These are phyloP conservation scores for Ginglymostoma cirratum DNA, from an alignment of 2,113 vertebrate genomes.

Conservation along the genomic window DNA sequence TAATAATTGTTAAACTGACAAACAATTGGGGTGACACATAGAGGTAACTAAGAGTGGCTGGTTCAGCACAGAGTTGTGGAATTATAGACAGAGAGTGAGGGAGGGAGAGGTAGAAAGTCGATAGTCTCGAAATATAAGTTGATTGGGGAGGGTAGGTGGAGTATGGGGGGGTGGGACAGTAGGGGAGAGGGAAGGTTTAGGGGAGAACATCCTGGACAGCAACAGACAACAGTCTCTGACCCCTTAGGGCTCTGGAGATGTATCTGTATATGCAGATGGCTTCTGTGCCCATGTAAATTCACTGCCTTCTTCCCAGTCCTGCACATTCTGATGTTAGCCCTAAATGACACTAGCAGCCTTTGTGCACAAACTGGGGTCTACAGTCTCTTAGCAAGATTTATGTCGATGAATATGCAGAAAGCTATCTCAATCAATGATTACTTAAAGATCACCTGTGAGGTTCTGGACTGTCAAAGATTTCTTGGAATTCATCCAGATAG, in stretches of 20 bases:
- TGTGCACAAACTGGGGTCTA: not conserved
- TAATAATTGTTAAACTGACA: not conserved
- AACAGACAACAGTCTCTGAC: not conserved
- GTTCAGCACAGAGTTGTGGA: not conserved
- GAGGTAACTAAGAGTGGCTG: not conserved
- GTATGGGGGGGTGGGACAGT: not conserved
- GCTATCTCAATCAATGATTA: not conserved
- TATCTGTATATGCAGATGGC: not conserved
- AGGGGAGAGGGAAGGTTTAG: not conserved
- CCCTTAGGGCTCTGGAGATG: not conserved
- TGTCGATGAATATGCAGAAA: not conserved
- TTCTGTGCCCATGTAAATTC: not conserved
- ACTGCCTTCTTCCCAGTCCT: not conserved
- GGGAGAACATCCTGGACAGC: not conserved
- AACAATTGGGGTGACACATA: not conserved
- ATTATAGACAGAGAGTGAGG: too few species aligned
- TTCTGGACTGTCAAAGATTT: conserved; percentile 73
- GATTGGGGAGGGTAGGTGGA: too few species aligned
- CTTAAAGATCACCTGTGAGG: conserved; percentile 68
- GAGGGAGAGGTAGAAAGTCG: not conserved
- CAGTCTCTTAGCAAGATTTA: not conserved
- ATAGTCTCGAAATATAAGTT: too few species aligned
- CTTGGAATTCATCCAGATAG: conserved; percentile 57
- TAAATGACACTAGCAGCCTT: not conserved
- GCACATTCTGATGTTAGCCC: not conserved